Conservation (phyloP, 2,888 invertebrate genomes). For the Pterostichus niger region DNA sequence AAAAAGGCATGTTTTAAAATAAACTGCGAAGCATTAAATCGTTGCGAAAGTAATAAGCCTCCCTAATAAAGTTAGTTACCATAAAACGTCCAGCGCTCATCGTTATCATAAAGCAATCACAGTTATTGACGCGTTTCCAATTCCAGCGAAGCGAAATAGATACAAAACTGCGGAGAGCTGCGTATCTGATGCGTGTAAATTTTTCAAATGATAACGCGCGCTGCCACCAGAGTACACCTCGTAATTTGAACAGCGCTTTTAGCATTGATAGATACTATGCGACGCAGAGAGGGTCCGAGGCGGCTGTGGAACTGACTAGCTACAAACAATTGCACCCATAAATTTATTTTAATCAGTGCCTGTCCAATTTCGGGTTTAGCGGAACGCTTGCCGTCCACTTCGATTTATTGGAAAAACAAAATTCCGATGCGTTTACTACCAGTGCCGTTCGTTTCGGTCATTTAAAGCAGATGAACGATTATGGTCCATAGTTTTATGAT, state of each 20-base stretch:
- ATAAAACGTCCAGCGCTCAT: slow-evolving; percentile 26
- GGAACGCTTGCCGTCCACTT: slow-evolving; percentile 62
- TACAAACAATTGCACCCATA: slow-evolving; percentile 66
- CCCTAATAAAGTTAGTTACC: slow-evolving; percentile 25
- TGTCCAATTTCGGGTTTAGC: slow-evolving; percentile 65
- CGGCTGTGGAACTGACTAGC: slow-evolving; percentile 59
- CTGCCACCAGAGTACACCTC: slow-evolving; percentile 42
- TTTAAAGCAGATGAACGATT: slow-evolving; percentile 55
- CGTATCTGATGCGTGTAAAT: slow-evolving; percentile 61
- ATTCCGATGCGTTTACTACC: slow-evolving; percentile 53
- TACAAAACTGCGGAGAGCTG: slow-evolving; percentile 47
- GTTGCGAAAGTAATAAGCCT: slow-evolving; percentile 31
- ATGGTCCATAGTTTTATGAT: slow-evolving; percentile 2
- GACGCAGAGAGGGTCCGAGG: slow-evolving; percentile 16
- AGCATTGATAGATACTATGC: slow-evolving; percentile 22
- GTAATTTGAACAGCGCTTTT: slow-evolving; percentile 59
- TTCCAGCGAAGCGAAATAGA: slow-evolving; percentile 38
- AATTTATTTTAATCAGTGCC: slow-evolving; percentile 67
- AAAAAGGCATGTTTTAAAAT: slow-evolving; percentile 14
- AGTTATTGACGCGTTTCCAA: slow-evolving; percentile 57
- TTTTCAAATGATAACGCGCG: slow-evolving; percentile 58
- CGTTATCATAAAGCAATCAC: slow-evolving; percentile 57
- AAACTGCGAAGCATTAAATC: slow-evolving; percentile 39
- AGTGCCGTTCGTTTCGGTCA: slow-evolving; percentile 24
- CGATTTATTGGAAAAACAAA: slow-evolving; percentile 67